Conservation (phyloP, 1,140 invertebrate species). For the Propsilocerus akamusi region DNA sequence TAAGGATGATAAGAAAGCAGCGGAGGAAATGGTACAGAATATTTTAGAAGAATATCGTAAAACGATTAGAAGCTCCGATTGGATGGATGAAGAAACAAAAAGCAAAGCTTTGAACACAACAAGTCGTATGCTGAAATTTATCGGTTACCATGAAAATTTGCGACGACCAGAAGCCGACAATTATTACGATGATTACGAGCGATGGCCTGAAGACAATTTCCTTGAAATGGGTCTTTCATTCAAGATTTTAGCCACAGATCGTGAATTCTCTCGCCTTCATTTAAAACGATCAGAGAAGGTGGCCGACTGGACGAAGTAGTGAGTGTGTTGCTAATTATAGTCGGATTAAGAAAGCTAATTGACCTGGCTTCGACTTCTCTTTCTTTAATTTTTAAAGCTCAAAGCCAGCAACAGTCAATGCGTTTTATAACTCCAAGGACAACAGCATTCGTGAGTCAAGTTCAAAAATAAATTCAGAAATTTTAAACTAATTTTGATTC, state of each 20-base stretch:
- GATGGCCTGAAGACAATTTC: neutral
- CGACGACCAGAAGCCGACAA: conserved; percentile 35
- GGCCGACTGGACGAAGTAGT: neutral
- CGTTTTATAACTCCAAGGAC: conserved; percentile 43
- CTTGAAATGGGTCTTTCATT: neutral
- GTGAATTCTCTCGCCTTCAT: neutral
- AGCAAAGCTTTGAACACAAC: conserved; percentile 49
- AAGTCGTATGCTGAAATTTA: conserved; percentile 49
- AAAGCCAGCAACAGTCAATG: conserved; percentile 52
- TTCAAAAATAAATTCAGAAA: conserved; percentile 61
- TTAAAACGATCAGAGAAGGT: neutral
- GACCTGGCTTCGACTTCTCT: no score
- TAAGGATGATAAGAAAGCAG: neutral
- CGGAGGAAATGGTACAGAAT: neutral
- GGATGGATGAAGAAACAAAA: conserved; percentile 75
- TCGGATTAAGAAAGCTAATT: no score
- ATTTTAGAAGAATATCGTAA: conserved; percentile 58
- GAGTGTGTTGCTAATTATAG: no score
- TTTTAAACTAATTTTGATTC: no score
- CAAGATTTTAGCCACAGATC: neutral
- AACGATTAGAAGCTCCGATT: conserved; percentile 44
- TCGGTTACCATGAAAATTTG: conserved; percentile 57
- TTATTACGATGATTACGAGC: conserved; percentile 39
- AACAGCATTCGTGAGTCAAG: neutral
- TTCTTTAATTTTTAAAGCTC: no score